Percentiles rank a stretch among this genome's conserved stretches.
These are phyloP conservation scores for Lutjanus erythropterus DNA, from an alignment of 2,113 vertebrate species.

Conservation along the genomic window DNA sequence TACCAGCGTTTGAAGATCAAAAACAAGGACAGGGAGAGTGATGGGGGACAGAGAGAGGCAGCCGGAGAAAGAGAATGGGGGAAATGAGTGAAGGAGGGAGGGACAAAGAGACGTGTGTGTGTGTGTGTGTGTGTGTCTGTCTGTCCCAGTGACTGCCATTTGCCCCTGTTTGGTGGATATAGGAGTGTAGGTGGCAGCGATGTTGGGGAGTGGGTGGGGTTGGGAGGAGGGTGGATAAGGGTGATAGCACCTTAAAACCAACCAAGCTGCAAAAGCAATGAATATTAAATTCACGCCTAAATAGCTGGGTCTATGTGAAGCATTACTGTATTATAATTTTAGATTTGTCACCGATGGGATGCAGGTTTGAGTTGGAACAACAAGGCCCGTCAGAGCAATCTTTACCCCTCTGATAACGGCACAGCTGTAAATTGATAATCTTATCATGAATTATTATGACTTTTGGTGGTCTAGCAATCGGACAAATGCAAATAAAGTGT, in stretches of 20 bases:
- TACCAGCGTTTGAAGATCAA: slow-evolving; percentile 89
- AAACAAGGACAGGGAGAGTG: slow-evolving; percentile 87
- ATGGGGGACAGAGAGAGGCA: slow-evolving; percentile 81
- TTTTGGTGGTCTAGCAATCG: slow-evolving; percentile 45
- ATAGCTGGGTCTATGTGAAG: slow-evolving; percentile 85
- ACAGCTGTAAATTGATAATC: slow-evolving; percentile 65
- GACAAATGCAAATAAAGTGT: slow-evolving; percentile 68
- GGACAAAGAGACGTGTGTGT: slow-evolving; percentile 71
- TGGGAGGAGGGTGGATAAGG: slow-evolving; percentile 80
- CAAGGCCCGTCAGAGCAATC: slow-evolving; percentile 75
- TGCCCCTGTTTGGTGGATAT: slow-evolving; percentile 75
- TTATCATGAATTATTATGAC: slow-evolving; percentile 58
- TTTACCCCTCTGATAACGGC: slow-evolving; percentile 67
- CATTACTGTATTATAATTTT: slow-evolving; percentile 86
- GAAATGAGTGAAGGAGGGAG: slow-evolving; percentile 73
- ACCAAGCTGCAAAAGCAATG: slow-evolving; percentile 88
- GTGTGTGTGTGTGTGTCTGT: slow-evolving; percentile 43
- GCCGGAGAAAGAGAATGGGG: slow-evolving; percentile 74
- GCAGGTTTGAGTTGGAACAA: slow-evolving; percentile 80
- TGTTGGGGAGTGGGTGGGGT: slow-evolving; percentile 78
- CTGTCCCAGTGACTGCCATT: slow-evolving; percentile 74
- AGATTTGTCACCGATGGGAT: slow-evolving; percentile 84
- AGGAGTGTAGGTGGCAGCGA: slow-evolving; percentile 72
- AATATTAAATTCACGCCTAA: slow-evolving; percentile 87
- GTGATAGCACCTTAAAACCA: slow-evolving; percentile 87